phyloP scores from a whole-genome alignment of 2,888 invertebrate genomes.

The Seira musarum region DNA sequence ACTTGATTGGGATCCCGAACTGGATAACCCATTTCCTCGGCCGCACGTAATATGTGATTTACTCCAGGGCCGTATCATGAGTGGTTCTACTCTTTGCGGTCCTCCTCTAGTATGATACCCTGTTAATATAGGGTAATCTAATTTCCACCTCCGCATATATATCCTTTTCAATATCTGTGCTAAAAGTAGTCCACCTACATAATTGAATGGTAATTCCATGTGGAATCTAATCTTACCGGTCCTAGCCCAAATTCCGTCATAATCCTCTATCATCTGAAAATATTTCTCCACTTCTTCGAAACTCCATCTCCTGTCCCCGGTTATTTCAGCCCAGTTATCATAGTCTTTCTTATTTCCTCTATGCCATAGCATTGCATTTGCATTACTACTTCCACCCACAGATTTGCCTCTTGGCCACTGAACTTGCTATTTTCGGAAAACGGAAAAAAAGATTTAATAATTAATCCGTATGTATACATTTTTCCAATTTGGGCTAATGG shows the following conservation, averaged over 20 bases:
- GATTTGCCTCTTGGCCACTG: not conserved
- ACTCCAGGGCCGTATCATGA: slow-evolving; percentile 29
- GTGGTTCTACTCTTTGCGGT: slow-evolving; percentile 27
- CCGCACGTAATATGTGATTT: slow-evolving; percentile 18
- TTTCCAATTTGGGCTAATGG: no score
- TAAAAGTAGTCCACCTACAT: no score
- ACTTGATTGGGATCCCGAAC: slow-evolving; percentile 31
- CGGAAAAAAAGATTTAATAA: no score
- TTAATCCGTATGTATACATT: no score
- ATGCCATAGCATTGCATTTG: not conserved
- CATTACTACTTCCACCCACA: slow-evolving; percentile 13
- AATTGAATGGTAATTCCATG: no score
- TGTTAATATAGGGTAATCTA: no score
- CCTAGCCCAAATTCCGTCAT: slow-evolving; percentile 31
- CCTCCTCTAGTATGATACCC: slow-evolving; percentile 36
- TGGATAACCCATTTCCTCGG: slow-evolving; percentile 29
- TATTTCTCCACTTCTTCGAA: not conserved
- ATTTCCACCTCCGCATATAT: no score
- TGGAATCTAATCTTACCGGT: not conserved
- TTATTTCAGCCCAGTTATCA: not conserved
- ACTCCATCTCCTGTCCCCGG: not conserved
- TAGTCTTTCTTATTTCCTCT: not conserved
- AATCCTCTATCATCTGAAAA: slow-evolving; percentile 12
- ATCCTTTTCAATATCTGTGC: no score
- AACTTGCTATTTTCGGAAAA: no score